Conservation (phyloP, 2,888 invertebrate species). For the Habrosyne pyritoides region DNA sequence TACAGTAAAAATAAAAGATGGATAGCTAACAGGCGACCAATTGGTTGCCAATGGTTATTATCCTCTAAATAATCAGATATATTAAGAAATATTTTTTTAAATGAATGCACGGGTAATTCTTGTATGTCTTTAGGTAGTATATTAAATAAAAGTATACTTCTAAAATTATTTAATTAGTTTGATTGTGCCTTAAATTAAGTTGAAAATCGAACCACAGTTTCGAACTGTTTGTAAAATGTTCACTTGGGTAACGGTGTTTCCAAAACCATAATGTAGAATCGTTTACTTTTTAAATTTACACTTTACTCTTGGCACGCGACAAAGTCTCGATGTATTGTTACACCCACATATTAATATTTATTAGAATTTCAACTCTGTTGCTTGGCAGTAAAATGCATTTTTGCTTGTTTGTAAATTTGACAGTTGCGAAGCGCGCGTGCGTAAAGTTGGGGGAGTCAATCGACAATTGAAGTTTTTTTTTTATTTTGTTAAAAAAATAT, state of each 20-base stretch:
- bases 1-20: too few species aligned
- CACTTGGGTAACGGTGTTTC: neutral
- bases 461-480: constrained; percentile 3
- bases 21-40: too few species aligned
- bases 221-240: neutral
- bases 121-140: too few species aligned
- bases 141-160: too few species aligned
- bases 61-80: too few species aligned
- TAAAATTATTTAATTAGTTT: too few species aligned
- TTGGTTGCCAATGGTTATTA: too few species aligned
- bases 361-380: neutral
- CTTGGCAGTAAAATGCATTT: neutral
- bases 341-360: neutral
- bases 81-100: too few species aligned
- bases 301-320: constrained; percentile 9
- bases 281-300: constrained; percentile 11
- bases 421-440: constrained; percentile 4
- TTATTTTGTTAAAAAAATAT: neutral
- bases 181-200: too few species aligned
- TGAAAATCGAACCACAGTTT: neutral
- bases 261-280: constrained; percentile 1
- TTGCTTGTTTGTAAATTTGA: neutral
- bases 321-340: neutral
- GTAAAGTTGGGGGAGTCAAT: neutral
- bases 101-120: too few species aligned